These are phyloP conservation scores for Anas bernieri DNA, from an alignment of 2,797 vertebrate species.

Conservation along the genomic window DNA sequence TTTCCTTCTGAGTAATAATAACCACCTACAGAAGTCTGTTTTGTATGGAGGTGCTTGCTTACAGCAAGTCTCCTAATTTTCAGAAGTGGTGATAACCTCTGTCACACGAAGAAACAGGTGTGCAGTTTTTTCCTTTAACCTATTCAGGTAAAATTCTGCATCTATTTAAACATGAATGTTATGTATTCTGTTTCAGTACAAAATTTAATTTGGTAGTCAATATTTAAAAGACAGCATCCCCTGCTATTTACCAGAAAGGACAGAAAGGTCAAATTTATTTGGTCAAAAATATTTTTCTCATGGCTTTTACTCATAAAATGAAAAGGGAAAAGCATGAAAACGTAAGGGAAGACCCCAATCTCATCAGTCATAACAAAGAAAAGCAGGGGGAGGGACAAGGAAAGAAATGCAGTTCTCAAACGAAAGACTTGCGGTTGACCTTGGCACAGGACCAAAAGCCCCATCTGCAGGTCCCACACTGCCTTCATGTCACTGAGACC, in stretches of 20 bases:
- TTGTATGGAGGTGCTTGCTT: not conserved
- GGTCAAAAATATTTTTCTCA: not conserved
- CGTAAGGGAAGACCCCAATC: not conserved
- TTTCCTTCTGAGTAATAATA: not conserved
- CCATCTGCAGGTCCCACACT: conserved; percentile 61
- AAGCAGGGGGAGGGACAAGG: not conserved
- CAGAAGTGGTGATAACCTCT: not conserved
- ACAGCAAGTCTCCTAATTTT: not conserved
- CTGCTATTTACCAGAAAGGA: not conserved
- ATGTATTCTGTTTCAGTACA: not conserved
- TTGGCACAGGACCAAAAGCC: conserved; percentile 64
- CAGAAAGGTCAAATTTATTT: not conserved
- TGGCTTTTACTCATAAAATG: not conserved
- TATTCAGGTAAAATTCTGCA: not conserved
- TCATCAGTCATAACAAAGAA: conserved; percentile 20
- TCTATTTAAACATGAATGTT: not conserved
- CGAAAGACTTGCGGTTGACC: conserved; percentile 43
- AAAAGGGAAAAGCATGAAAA: not conserved
- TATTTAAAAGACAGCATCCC: not conserved
- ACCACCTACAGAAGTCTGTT: not conserved
- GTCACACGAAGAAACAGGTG: not conserved
- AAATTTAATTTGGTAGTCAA: not conserved
- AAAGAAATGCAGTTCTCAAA: not conserved
- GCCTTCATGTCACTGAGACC: conserved; percentile 37
- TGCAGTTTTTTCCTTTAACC: not conserved